phyloP scores from a whole-genome alignment of 2,113 vertebrate genomes.

The Tachysurus fulvidraco region DNA sequence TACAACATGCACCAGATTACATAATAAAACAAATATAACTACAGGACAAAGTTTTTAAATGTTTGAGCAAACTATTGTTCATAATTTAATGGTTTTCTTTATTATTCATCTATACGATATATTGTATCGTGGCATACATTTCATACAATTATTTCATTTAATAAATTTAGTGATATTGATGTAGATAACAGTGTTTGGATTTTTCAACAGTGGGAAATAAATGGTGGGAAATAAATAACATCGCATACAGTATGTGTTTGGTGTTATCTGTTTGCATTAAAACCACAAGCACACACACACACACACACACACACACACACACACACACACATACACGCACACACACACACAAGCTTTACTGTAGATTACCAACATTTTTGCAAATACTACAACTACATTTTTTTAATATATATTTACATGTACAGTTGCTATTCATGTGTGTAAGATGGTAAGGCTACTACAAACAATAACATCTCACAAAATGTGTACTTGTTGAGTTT shows the following conservation, averaged over 20 bases:
- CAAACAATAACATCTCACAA: background rate
- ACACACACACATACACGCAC: background rate
- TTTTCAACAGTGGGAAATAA: too few species aligned
- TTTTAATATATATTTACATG: background rate
- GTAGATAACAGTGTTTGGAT: background rate
- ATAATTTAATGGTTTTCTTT: background rate
- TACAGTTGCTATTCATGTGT: background rate
- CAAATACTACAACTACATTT: background rate
- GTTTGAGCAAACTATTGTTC: background rate
- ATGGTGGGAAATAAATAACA: background rate
- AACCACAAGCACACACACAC: background rate
- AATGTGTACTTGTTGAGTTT: background rate
- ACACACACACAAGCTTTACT: background rate
- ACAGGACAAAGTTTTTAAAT: background rate
- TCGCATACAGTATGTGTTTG: background rate
- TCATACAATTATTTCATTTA: background rate
- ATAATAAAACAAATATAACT: background rate
- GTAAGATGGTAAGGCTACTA: background rate
- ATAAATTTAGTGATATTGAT: background rate
- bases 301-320: background rate
- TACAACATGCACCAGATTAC: background rate
- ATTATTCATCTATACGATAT: background rate
- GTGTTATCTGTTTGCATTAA: background rate
- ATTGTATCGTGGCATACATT: background rate
- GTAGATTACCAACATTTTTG: background rate